Percentiles rank a stretch among this genome's conserved stretches.
Evolutionary conservation across 2,888 invertebrate species (phyloP).

Genomic region (Aelia acuminata): DNA sequence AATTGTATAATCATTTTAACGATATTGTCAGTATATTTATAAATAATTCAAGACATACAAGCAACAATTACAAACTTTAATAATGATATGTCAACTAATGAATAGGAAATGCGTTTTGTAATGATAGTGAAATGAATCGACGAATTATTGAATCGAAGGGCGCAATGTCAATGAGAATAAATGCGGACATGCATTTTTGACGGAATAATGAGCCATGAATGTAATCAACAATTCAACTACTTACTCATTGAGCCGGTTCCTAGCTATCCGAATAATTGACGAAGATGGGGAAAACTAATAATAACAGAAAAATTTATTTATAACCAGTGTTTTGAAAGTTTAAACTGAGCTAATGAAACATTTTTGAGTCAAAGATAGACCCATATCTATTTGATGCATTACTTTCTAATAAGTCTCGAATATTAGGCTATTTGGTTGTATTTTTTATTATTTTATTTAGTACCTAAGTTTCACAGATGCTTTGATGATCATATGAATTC

Average conservation of each 20-base stretch:
- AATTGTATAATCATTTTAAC: no score
- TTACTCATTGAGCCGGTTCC: not conserved
- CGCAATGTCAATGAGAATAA: conserved; percentile 4
- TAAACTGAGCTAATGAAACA: not conserved
- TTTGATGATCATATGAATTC: no score
- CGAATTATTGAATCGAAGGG: not conserved
- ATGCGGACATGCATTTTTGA: conserved; percentile 5
- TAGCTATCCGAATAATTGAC: not conserved
- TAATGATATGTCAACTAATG: not conserved
- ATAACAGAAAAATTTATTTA: not conserved
- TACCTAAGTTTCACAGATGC: no score
- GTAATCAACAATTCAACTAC: not conserved
- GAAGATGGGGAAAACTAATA: not conserved
- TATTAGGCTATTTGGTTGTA: no score
- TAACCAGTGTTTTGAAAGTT: not conserved
- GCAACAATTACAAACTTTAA: not conserved
- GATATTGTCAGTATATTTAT: no score
- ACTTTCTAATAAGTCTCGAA: not conserved
- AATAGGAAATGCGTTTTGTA: not conserved
- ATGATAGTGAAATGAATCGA: conserved; percentile 24
- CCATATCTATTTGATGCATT: not conserved
- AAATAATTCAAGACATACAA: no score
- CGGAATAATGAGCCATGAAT: not conserved
- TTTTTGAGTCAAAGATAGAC: not conserved
- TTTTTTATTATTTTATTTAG: no score